Base-by-base conservation (phyloP, 1,140 invertebrate species). In the Heliconius himera region DNA sequence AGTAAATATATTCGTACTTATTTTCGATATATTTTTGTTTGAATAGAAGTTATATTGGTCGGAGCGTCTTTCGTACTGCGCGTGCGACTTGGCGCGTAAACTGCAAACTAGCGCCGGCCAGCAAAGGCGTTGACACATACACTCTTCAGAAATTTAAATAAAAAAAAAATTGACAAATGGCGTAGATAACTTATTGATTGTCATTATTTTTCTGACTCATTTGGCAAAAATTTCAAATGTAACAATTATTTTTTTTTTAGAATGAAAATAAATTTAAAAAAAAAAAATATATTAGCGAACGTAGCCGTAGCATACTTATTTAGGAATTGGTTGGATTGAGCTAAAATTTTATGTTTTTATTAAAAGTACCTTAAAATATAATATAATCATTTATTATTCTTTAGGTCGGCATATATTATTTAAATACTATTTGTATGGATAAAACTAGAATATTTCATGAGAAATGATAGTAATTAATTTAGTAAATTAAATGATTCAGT, bases 1-100 rank as follows among this genome's bases (percentile, higher is more conserved):
- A 66, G 80, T 79, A 82, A 60, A 81, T 76, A 74, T 54, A 70
- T 74, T 73, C 80, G 86, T 84, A 89, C 83, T 91, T 66, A 66
- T 89, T 89, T 83, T 82, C 76, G 85, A 79, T 88, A 87, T 87
- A 84, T 88, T 91, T 89, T 87, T 86, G 88, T 89, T 89, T 89
- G 82, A 79, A 90, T 91, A 85, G 85, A 90, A 90, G 91, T 90
- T 89, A 89, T 90, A 91, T 91, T 87, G 86, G 88, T 83, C 87
- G 86, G 79, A 82, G 91, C 86, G 88, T 85, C 78, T 80, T 82
- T 81, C 80, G 76, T 77, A 93, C 90, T 91, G 90, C 92, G 92
- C 87, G 88, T 81, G 86, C 87, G 88, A 76, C 83, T 88, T 86
- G 84, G 81, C 80, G 66, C 80, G 85, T 86, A 81, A 84, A 83